Base-by-base conservation (phyloP, 2,113 vertebrate species). In the Mesembrinibis cayennensis region DNA sequence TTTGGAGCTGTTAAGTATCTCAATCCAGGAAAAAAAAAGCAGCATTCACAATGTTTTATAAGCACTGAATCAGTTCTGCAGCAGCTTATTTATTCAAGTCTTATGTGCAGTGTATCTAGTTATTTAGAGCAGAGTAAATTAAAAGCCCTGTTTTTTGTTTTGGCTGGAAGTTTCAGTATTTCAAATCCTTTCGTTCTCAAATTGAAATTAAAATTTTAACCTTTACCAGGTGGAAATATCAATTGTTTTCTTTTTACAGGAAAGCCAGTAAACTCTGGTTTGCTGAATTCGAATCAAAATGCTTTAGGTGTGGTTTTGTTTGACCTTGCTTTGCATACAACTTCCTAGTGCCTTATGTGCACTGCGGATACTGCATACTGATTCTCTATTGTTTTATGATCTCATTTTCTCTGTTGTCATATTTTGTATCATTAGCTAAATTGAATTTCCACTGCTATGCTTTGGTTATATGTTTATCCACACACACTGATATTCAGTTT, bases 301-400 rank as follows among this genome's bases (percentile, higher is more conserved):
- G 8, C 15, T 73, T 77, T n/a, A 69, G 17, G 7, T 67, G 36
- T n/a, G 12, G 3, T 23, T 87, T 70, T 3, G 21, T 65, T 73
- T 73, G n/a, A 38, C 40, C 8, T 56, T 45, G 10, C 2, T 74
- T 83, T 90, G 10, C 11, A 18, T 52, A 8, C 11, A 38, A 11
- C 23, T 66, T 89, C 20, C 26, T 25, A 42, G 10, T 61, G 47
- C 7, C 18, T 91, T 11, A 17, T 13, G 15, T 15, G 6, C 4
- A 4, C 13, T 45, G 45, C 22, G 49, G n/a, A 15, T 36, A 21
- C 16, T 22, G 6, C 11, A 20, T 25, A 16, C 11, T 0, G 2
- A 19, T 69, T 50, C 3, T 36, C 8, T 53, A 0, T 50, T n/a
- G 27, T 16, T 87, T 90, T 78, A 32, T 52, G 84, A 6, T 45